Conservation (phyloP, 2,888 invertebrate genomes). For the Zhuqinia jingwanae region DNA sequence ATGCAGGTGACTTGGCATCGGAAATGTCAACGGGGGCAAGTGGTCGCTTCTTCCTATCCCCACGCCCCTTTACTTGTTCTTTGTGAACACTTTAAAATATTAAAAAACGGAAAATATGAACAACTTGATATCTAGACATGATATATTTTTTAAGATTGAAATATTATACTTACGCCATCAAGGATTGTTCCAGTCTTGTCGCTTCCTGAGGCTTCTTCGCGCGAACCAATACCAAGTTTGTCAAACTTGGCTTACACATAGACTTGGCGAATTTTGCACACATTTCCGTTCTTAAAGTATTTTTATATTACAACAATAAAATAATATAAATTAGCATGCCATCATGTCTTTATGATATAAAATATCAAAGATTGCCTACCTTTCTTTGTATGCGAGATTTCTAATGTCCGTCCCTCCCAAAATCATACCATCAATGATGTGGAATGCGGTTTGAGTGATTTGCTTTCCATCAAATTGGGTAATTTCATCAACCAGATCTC, state of each 20-base stretch:
- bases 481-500: conserved; percentile 87
- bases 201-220: conserved; percentile 67
- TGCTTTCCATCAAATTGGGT: conserved; percentile 84
- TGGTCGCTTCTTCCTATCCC: conserved; percentile 69
- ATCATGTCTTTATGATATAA: no score
- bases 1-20: conserved; percentile 61
- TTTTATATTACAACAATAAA: no score
- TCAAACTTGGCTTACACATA: conserved; percentile 83
- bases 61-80: conserved; percentile 71
- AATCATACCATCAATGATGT: conserved; percentile 89
- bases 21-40: conserved; percentile 63
- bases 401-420: conserved; percentile 88
- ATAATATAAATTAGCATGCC: no score
- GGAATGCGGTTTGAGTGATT: conserved; percentile 85
- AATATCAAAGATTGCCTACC: conserved; percentile 82
- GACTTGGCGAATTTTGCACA: conserved; percentile 87
- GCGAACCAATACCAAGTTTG: conserved; percentile 65
- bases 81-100: conserved; percentile 65
- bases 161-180: conserved; percentile 51
- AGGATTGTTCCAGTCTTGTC: conserved; percentile 61
- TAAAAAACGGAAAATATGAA: background rate
- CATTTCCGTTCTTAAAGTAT: conserved; percentile 80
- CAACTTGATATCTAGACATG: background rate
- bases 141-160: background rate
- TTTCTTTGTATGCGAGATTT: conserved; percentile 84